Evolutionary conservation across 2,113 vertebrate genomes (phyloP).

Genomic region (Tachysurus vachellii): DNA sequence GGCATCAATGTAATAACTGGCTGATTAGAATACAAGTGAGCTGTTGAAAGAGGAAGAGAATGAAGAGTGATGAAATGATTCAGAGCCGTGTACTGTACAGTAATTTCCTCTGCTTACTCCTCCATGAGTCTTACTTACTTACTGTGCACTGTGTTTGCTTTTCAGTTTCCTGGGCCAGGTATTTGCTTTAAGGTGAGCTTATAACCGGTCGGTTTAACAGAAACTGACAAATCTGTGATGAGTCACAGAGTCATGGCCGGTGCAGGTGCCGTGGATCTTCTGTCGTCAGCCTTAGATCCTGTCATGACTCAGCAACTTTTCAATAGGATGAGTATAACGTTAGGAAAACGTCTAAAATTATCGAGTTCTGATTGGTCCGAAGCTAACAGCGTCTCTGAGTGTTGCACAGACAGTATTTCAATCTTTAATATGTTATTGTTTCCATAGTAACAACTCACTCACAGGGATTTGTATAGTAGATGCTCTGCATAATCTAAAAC

Average conservation of each 20-base stretch:
- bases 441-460: too few relatives aligned
- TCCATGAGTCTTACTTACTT: neutral
- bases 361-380: neutral
- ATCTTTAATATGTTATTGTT: too few relatives aligned
- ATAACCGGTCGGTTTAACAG: neutral
- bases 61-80: constrained; percentile 14
- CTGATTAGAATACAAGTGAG: neutral
- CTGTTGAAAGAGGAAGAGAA: constrained; percentile 5
- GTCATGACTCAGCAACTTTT: constrained; percentile 1
- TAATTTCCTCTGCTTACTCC: neutral
- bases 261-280: constrained; percentile 43
- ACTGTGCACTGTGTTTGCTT: constrained; percentile 16
- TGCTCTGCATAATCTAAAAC: neutral
- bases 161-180: neutral
- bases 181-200: constrained; percentile 31
- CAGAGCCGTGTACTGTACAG: constrained; percentile 3
- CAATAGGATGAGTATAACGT: neutral
- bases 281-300: neutral
- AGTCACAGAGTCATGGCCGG: constrained; percentile 29
- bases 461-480: neutral
- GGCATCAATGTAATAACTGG: neutral
- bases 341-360: neutral
- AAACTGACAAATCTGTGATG: constrained; percentile 19
- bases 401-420: neutral
- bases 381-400: neutral